Conservation (phyloP, 2,888 invertebrate species). For the Laspeyria flexula region DNA sequence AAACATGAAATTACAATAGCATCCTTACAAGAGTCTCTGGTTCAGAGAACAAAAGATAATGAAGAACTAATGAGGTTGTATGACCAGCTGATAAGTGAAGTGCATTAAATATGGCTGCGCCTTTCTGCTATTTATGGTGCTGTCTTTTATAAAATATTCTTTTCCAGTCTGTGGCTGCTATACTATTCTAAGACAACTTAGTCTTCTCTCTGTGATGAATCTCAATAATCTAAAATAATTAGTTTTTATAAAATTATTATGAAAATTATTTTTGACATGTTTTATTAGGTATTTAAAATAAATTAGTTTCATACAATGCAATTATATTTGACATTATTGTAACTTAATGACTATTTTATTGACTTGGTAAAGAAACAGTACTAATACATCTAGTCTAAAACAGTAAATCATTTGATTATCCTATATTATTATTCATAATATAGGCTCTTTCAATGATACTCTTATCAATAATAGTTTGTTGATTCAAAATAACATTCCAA, state of each 20-base stretch:
- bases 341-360: conserved; percentile 16
- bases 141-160: conserved; percentile 22
- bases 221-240: conserved; percentile 48
- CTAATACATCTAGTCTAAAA: background rate
- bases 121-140: conserved; percentile 29
- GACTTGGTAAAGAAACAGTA: background rate
- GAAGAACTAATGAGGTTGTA: conserved; percentile 95
- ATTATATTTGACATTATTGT: conserved; percentile 23
- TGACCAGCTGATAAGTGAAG: conserved; percentile 93
- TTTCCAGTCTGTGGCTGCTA: conserved; percentile 17
- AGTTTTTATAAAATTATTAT: conserved; percentile 40
- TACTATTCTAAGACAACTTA: conserved; percentile 36
- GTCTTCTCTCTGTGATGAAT: conserved; percentile 59
- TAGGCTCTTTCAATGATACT: too few relatives aligned
- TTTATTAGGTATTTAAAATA: conserved; percentile 29
- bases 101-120: conserved; percentile 49
- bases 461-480: background rate
- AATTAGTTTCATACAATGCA: conserved; percentile 23
- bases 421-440: too few relatives aligned
- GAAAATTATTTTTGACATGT: conserved; percentile 34
- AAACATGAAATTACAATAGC: conserved; percentile 94
- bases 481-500: background rate
- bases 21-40: conserved; percentile 92
- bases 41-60: conserved; percentile 95
- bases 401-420: too few relatives aligned